Evolutionary conservation across 64 coral and sea anemone genomes (phyloP).

Genomic region (Actinia tenebrosa): DNA sequence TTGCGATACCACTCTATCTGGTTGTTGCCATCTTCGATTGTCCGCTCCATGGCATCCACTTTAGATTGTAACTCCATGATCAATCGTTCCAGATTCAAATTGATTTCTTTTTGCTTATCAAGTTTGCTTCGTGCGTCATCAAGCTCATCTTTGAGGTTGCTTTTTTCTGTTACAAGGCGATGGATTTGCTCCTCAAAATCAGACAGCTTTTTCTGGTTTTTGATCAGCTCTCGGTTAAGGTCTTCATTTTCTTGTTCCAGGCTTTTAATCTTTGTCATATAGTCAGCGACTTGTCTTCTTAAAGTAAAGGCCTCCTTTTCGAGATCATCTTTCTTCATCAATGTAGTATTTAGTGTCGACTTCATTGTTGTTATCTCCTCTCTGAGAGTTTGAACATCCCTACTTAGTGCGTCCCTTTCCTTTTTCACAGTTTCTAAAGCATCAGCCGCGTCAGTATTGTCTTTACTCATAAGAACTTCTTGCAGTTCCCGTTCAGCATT

Average conservation of each 20-base stretch:
- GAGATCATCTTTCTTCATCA: conserved; percentile 68
- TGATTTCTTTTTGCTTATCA: conserved; percentile 64
- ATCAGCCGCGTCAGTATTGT: conserved; percentile 59
- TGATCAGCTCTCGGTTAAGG: conserved; percentile 92
- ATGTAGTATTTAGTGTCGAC: conserved; percentile 45
- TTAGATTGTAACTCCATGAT: conserved; percentile 54
- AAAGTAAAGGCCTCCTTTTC: conserved; percentile 83
- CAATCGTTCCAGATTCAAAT: conserved; percentile 58
- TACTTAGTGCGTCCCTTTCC: conserved; percentile 70
- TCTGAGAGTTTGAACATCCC: conserved; percentile 55
- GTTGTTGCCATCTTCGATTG: conserved; percentile 58
- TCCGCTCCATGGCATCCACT: conserved; percentile 55
- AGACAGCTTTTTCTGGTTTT: conserved; percentile 74
- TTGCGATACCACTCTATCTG: conserved; percentile 87
- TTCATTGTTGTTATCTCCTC: conserved; percentile 54
- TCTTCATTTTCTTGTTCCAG: conserved; percentile 84
- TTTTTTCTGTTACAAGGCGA: conserved; percentile 61
- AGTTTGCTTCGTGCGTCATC: conserved; percentile 53
- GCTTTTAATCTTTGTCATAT: conserved; percentile 63
- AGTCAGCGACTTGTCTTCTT: conserved; percentile 61
- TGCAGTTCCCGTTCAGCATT: conserved; percentile 88
- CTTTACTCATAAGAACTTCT: conserved; percentile 62
- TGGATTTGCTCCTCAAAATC: conserved; percentile 72
- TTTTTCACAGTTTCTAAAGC: conserved; percentile 41
- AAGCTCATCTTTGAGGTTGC: conserved; percentile 50